A percentile compares a stretch with the other conserved stretches of the same genome.
These are phyloP conservation scores for Myotis myotis DNA, from an alignment of 2,797 vertebrate genomes.

Conservation along the genomic window DNA sequence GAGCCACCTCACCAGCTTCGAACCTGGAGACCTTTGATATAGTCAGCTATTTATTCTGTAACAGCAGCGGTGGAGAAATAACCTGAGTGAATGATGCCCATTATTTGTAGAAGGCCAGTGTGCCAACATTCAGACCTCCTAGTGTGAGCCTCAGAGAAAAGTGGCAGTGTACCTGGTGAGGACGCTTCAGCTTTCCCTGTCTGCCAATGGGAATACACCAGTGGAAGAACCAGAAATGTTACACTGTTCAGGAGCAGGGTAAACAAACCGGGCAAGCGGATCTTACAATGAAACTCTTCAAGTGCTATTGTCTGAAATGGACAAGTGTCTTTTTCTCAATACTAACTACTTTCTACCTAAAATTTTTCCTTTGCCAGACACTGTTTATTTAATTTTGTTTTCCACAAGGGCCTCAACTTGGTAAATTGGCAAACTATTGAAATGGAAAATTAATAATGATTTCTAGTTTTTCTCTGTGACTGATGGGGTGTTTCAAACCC, in stretches of 20 bases:
- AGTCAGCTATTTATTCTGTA: slow-evolving; percentile 62
- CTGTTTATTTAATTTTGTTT: slow-evolving; percentile 33
- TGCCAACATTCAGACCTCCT: neutral
- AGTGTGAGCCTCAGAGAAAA: neutral
- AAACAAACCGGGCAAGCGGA: neutral
- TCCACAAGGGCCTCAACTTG: neutral
- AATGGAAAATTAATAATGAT: slow-evolving; percentile 43
- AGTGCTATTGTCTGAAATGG: neutral
- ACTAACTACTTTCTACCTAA: slow-evolving; percentile 7
- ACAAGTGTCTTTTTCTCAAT: neutral
- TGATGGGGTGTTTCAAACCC: neutral
- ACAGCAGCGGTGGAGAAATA: neutral
- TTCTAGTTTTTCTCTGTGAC: slow-evolving; percentile 33
- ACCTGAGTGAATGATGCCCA: slow-evolving; percentile 54
- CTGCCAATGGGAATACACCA: neutral
- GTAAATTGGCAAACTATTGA: neutral
- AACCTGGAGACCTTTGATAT: slow-evolving; percentile 31
- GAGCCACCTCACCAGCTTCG: slow-evolving; percentile 20
- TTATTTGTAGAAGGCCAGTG: slow-evolving; percentile 64
- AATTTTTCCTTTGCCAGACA: neutral
- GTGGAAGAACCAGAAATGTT: slow-evolving; percentile 62
- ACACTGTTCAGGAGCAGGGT: neutral
- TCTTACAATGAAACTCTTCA: slow-evolving; percentile 25
- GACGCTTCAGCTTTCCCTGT: neutral
- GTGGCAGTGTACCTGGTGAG: neutral